phyloP scores from a whole-genome alignment of 2,113 vertebrate species.

The Ophiodon elongatus region DNA sequence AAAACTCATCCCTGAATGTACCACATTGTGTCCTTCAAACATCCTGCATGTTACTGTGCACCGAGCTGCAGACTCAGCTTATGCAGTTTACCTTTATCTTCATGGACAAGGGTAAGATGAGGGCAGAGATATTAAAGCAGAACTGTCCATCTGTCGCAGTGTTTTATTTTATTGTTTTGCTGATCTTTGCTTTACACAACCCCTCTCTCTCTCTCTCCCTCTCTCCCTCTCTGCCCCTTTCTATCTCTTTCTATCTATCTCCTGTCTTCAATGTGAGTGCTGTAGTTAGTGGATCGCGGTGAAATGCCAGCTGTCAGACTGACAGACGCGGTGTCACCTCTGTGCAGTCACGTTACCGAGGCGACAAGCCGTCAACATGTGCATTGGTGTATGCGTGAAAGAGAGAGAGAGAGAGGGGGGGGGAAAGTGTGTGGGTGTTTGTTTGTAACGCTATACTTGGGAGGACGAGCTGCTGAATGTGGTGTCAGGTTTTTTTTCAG shows the following conservation, averaged over 20 bases:
- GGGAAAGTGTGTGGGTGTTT: slow-evolving; percentile 13
- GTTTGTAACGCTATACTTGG: slow-evolving; percentile 17
- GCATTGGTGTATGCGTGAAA: slow-evolving; percentile 33
- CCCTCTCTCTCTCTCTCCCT: slow-evolving; percentile 24
- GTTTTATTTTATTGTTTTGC: slow-evolving; percentile 68
- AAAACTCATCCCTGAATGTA: slow-evolving; percentile 21
- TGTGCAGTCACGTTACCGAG: slow-evolving; percentile 60
- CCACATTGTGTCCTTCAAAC: slow-evolving; percentile 15
- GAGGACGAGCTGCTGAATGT: slow-evolving; percentile 11
- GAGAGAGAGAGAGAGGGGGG: background rate
- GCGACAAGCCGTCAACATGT: slow-evolving; percentile 67
- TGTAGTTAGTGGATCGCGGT: slow-evolving; percentile 61
- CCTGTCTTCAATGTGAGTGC: slow-evolving; percentile 42
- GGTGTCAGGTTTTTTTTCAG: background rate
- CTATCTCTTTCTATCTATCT: slow-evolving; percentile 35
- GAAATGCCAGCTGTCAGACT: slow-evolving; percentile 79
- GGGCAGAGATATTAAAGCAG: slow-evolving; percentile 57
- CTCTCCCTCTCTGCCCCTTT: slow-evolving; percentile 31
- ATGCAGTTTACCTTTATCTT: slow-evolving; percentile 51
- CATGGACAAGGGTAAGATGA: slow-evolving; percentile 54
- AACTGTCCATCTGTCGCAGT: slow-evolving; percentile 62
- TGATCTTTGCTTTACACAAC: slow-evolving; percentile 53
- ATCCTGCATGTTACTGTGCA: slow-evolving; percentile 1
- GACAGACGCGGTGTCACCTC: slow-evolving; percentile 76
- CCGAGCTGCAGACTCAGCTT: background rate